phyloP scores from a whole-genome alignment of 1,140 invertebrate species.

The Cydia amplana region DNA sequence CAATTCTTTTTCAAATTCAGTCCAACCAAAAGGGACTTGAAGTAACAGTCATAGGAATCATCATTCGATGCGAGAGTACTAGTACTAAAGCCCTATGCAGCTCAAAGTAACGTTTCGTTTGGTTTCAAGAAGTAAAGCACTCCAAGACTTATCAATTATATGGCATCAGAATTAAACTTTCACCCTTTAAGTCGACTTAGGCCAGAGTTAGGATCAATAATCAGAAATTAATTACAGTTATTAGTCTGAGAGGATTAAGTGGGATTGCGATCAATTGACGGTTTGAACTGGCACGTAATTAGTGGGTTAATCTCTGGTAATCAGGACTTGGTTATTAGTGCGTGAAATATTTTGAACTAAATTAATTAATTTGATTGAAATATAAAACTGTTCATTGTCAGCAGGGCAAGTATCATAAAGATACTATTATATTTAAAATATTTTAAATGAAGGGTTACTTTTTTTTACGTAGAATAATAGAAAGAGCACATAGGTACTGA shows the following conservation, averaged over 20 bases:
- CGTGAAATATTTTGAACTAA: neutral
- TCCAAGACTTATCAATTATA: neutral
- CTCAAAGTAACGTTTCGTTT: neutral
- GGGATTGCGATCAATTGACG: constrained; percentile 21
- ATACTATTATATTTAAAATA: too few relatives aligned
- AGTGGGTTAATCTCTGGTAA: constrained; percentile 15
- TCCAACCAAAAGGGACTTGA: too few relatives aligned
- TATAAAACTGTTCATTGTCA: neutral
- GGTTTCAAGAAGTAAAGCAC: neutral
- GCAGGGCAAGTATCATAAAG: too few relatives aligned
- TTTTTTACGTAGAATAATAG: too few relatives aligned
- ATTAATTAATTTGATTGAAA: neutral
- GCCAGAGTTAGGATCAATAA: constrained; percentile 21
- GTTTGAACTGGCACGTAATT: constrained; percentile 24
- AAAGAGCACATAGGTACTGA: too few relatives aligned
- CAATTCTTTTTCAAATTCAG: too few relatives aligned
- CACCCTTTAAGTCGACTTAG: constrained; percentile 27
- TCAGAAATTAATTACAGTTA: constrained; percentile 26
- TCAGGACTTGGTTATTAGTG: neutral
- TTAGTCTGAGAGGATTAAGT: constrained; percentile 16
- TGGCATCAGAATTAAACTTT: constrained; percentile 10
- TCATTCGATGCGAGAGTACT: too few relatives aligned
- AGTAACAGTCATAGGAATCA: too few relatives aligned
- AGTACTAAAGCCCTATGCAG: too few relatives aligned
- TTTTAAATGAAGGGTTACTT: too few relatives aligned